Base-by-base conservation (phyloP, 2,113 vertebrate species). In the Syngnathus typhle region DNA sequence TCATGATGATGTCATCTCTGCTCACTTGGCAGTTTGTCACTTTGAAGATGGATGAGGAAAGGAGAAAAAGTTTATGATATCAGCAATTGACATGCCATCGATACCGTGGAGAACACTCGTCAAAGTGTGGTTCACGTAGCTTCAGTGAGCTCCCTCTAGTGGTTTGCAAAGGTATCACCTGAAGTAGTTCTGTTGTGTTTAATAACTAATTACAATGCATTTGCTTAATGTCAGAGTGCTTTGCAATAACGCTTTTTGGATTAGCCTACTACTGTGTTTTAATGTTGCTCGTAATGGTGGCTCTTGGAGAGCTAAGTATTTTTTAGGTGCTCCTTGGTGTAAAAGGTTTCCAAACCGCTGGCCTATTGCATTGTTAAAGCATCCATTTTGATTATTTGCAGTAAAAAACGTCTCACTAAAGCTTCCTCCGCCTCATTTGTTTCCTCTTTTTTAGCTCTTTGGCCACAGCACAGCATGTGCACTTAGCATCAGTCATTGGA, bases 401-500 rank as follows among this genome's bases (percentile, higher is more conserved):
- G 6, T 36, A 36, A 58, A 32, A 36, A 56, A 5, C 2, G 6
- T 56, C 27, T 15, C 23, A 56, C 5, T 36, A 58, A 58, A 36
- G 13, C 27, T 36, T 58, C 13, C 55, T 58, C 15, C 7, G 55
- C 55, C 55, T 58, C 44, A 47, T 47, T 32, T 16, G 13, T 58
- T 58, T 36, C 15, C 27, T 6, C 3, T 15, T 32, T 56, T 56
- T 56, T 15, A 12, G 23, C 1, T 56, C 9, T 58, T 58, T 58
- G 6, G 27, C 27, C 54, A 27, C 4, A 12, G 21, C 23, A 9
- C 27, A 16, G 27, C 27, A 58, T 58, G 55, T 58, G 55, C 52
- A 55, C 52, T 18, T 61, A 41, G 38, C 59, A 21, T n/a, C 38
- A 43, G 59, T 41, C 38, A 61, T 23, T 44, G 21, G 78, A 84